These are phyloP conservation scores for Agonopterix alstromeriana DNA, from an alignment of 2,888 invertebrate species.

Conservation along the genomic window DNA sequence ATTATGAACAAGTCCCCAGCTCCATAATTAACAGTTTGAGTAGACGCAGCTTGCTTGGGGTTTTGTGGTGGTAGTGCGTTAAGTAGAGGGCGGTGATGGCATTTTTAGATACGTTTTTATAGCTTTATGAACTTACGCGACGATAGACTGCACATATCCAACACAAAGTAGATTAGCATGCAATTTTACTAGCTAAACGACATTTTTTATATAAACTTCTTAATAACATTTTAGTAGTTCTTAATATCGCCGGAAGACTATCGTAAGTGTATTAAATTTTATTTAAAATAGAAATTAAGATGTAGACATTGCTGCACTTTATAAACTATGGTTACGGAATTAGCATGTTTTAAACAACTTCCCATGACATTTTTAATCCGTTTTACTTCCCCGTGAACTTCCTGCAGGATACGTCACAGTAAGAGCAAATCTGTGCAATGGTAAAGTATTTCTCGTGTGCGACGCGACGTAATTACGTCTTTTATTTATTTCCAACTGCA, in stretches of 20 bases:
- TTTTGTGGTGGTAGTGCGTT: constrained; percentile 42
- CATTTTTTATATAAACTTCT: background rate
- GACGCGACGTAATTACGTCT: too few relatives aligned
- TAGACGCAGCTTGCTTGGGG: constrained; percentile 68
- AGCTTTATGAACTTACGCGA: constrained; percentile 3
- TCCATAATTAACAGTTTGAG: constrained; percentile 45
- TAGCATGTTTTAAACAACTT: too few relatives aligned
- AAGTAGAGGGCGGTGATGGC: constrained; percentile 52
- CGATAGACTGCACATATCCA: constrained; percentile 16
- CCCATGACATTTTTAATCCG: too few relatives aligned
- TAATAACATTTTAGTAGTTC: too few relatives aligned
- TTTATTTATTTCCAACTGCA: too few relatives aligned
- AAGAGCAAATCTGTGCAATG: too few relatives aligned
- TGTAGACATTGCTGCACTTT: too few relatives aligned
- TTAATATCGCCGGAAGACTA: background rate
- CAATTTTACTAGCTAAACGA: constrained; percentile 12
- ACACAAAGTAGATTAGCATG: constrained; percentile 14
- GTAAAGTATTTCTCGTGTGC: too few relatives aligned
- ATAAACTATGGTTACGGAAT: too few relatives aligned
- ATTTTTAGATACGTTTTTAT: constrained; percentile 4
- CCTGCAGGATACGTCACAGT: too few relatives aligned
- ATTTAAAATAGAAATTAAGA: background rate
- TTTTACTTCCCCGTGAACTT: too few relatives aligned
- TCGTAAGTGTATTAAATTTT: background rate
- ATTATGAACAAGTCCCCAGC: background rate